Conservation (phyloP, 2,113 vertebrate species). For the Oryzias melastigma region DNA sequence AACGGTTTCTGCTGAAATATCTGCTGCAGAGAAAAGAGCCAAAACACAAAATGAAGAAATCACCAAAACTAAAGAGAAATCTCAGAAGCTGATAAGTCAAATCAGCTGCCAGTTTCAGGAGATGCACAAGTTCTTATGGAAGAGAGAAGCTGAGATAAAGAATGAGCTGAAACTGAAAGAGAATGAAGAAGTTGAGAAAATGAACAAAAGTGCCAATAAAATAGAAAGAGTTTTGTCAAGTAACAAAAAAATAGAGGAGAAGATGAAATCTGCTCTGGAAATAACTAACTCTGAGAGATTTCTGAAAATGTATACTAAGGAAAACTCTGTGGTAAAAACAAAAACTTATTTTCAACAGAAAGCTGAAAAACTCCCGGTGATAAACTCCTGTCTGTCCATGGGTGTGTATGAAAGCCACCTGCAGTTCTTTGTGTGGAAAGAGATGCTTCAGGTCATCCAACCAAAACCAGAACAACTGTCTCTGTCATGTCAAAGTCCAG, state of each 20-base stretch:
- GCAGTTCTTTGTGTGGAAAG: constrained; percentile 66
- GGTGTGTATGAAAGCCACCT: constrained; percentile 60
- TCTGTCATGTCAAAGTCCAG: not conserved
- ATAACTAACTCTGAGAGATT: constrained; percentile 25
- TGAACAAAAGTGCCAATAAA: constrained; percentile 6
- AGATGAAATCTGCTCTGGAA: constrained; percentile 15
- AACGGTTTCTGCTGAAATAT: constrained; percentile 21
- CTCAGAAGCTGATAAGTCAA: constrained; percentile 27
- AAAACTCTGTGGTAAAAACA: not conserved
- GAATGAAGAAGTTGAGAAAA: constrained; percentile 8
- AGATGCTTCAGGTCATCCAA: constrained; percentile 59
- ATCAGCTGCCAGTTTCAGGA: constrained; percentile 50
- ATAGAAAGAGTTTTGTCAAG: constrained; percentile 36
- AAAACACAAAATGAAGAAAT: constrained; percentile 39
- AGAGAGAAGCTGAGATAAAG: constrained; percentile 54
- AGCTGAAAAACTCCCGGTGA: constrained; percentile 16
- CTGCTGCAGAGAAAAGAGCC: not conserved
- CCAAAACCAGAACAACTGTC: constrained; percentile 20
- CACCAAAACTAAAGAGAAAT: constrained; percentile 37
- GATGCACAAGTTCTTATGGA: constrained; percentile 53
- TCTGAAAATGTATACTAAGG: constrained; percentile 53
- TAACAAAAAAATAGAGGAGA: constrained; percentile 25
- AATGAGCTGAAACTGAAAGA: constrained; percentile 25
- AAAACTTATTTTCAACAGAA: constrained; percentile 3
- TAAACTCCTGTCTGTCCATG: constrained; percentile 26